These are phyloP conservation scores for Pterois miles DNA, from an alignment of 2,797 vertebrate genomes.

Conservation along the genomic window DNA sequence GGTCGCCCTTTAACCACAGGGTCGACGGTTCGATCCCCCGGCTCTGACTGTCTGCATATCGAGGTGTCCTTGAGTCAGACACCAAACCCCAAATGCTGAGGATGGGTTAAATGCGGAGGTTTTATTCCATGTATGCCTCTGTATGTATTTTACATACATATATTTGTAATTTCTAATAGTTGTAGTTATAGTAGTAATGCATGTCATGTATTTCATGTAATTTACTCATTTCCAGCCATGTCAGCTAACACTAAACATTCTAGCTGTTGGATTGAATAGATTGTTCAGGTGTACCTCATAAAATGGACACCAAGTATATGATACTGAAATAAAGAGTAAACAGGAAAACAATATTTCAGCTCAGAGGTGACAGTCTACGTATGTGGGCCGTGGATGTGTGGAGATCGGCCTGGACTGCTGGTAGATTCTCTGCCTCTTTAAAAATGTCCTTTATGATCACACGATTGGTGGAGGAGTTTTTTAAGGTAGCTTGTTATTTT, in stretches of 20 bases:
- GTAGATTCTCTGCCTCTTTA: neutral
- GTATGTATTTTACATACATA: too few relatives aligned
- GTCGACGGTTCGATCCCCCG: too few relatives aligned
- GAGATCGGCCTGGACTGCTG: neutral
- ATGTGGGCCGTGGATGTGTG: neutral
- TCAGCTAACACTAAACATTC: neutral
- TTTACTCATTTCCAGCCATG: neutral
- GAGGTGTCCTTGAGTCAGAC: too few relatives aligned
- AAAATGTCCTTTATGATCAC: neutral
- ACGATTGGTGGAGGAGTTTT: neutral
- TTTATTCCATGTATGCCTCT: too few relatives aligned
- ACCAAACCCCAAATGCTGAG: too few relatives aligned
- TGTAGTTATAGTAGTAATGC: neutral
- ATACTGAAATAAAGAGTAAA: neutral
- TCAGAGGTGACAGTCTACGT: neutral
- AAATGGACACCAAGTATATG: neutral
- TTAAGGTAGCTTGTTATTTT: neutral
- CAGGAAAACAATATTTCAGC: neutral
- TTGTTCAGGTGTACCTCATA: neutral
- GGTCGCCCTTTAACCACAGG: too few relatives aligned
- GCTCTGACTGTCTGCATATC: too few relatives aligned
- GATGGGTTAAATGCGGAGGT: too few relatives aligned
- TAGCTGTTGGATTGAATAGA: neutral
- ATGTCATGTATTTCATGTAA: neutral
- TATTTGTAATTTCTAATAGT: too few relatives aligned